Conservation (phyloP, 2,113 vertebrate genomes). For the Blennius ocellaris region DNA sequence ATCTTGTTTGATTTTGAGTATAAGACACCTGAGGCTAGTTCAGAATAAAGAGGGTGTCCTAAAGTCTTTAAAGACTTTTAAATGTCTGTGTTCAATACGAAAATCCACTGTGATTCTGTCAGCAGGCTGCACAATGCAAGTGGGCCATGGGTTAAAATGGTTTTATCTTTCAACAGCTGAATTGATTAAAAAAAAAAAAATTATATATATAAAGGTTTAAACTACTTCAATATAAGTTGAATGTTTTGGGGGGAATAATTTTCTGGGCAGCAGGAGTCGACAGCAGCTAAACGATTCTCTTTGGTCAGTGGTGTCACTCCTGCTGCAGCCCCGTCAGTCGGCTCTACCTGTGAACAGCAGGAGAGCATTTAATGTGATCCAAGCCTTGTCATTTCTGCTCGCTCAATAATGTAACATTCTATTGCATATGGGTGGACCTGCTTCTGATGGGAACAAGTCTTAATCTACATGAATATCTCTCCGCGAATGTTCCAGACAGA, state of each 20-base stretch:
- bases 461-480: constrained; percentile 46
- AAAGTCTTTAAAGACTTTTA: too few relatives aligned
- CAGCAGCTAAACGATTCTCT: background rate
- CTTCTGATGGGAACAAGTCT: constrained; percentile 40
- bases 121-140: background rate
- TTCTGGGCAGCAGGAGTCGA: background rate
- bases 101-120: background rate
- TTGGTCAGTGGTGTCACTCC: too few relatives aligned
- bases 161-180: too few relatives aligned
- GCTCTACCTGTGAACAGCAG: constrained; percentile 27
- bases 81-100: background rate
- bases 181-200: too few relatives aligned
- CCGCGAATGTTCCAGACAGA: constrained; percentile 22
- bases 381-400: constrained; percentile 40
- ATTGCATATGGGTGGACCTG: constrained; percentile 16
- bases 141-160: background rate
- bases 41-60: too few relatives aligned
- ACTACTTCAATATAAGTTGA: background rate
- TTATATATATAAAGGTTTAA: background rate
- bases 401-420: constrained; percentile 42
- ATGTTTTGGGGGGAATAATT: too few relatives aligned
- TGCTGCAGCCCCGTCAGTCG: constrained; percentile 13
- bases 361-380: constrained; percentile 47
- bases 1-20: too few relatives aligned
- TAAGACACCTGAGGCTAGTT: too few relatives aligned